phyloP scores from a whole-genome alignment of 2,888 invertebrate species.

The Cataglyphis albicans region DNA sequence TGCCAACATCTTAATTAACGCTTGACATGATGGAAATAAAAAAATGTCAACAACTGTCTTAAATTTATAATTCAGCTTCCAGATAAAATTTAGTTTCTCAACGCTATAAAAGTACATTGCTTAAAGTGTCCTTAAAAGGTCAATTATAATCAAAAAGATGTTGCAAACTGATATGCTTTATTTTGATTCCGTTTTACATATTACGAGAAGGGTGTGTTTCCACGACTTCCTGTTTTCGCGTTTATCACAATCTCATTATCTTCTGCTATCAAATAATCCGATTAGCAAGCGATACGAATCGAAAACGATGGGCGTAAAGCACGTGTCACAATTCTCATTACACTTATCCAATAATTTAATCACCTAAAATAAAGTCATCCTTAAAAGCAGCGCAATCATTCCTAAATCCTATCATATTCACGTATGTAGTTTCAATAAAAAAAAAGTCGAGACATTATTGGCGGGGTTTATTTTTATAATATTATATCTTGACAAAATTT shows the following conservation, averaged over 20 bases:
- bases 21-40: slow-evolving; percentile 1
- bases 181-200: background rate
- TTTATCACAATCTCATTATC: slow-evolving; percentile 37
- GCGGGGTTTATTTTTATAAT: background rate
- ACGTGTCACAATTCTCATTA: slow-evolving; percentile 18
- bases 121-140: background rate
- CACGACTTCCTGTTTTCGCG: slow-evolving; percentile 14
- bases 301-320: slow-evolving; percentile 18
- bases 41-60: background rate
- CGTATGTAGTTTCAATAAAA: background rate
- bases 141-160: background rate
- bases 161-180: background rate
- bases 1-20: background rate
- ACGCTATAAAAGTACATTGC: background rate
- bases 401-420: background rate
- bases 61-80: background rate
- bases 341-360: background rate
- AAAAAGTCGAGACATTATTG: background rate
- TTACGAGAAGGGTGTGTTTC: background rate
- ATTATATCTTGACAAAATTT: background rate
- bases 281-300: background rate
- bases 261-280: slow-evolving; percentile 45
- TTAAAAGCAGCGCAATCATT: background rate
- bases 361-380: background rate
- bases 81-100: background rate